These are phyloP conservation scores for Ranitomeya imitator DNA, from an alignment of 2,113 vertebrate genomes.

Conservation along the genomic window DNA sequence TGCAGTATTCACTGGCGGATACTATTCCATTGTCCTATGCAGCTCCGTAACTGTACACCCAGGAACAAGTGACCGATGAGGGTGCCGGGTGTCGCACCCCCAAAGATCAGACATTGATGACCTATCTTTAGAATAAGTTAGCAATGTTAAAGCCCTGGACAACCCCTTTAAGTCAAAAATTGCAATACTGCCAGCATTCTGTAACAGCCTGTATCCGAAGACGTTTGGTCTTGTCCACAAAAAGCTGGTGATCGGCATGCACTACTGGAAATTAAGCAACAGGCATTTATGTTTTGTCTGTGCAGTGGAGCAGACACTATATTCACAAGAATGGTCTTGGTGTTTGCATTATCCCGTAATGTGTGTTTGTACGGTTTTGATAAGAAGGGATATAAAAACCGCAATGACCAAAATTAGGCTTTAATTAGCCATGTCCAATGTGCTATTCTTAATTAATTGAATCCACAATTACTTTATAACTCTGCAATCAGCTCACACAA, in stretches of 20 bases:
- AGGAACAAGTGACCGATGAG: no score
- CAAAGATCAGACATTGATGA: no score
- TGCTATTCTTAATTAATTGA: conserved; percentile 16
- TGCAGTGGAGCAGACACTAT: neutral
- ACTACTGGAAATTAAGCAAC: neutral
- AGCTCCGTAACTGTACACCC: no score
- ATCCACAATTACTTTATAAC: conserved; percentile 18
- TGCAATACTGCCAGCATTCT: no score
- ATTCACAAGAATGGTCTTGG: neutral
- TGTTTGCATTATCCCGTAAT: neutral
- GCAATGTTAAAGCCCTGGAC: no score
- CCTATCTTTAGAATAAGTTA: no score
- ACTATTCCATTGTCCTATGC: no score
- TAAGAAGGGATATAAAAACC: neutral
- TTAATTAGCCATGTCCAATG: conserved; percentile 21
- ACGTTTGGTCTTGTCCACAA: neutral
- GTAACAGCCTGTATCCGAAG: no score
- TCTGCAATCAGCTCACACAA: neutral
- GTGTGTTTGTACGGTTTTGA: conserved; percentile 5
- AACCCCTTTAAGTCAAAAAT: no score
- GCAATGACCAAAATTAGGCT: neutral
- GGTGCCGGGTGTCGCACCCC: no score
- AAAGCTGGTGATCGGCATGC: neutral
- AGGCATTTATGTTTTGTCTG: neutral
- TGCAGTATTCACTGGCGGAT: no score